Evolutionary conservation across 2,888 invertebrate species (phyloP).

Genomic region (Sarcophaga caerulescens): DNA sequence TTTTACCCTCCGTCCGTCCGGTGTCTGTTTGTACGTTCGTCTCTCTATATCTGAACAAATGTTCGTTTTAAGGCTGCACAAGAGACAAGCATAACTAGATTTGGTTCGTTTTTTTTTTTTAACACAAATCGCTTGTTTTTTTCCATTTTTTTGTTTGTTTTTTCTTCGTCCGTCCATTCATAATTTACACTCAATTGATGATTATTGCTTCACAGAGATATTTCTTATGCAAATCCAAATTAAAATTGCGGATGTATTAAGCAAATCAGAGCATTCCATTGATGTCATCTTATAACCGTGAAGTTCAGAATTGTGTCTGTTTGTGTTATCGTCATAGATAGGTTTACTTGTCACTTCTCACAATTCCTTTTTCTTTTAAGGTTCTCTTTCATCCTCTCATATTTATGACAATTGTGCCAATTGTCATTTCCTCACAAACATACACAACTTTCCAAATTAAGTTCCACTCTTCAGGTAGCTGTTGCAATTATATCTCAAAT

Average conservation of each 20-base stretch:
- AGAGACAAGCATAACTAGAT: conserved; percentile 40
- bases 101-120: conserved; percentile 59
- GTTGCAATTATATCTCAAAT: too few relatives aligned
- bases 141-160: conserved; percentile 6
- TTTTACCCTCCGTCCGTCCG: not conserved
- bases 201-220: conserved; percentile 59
- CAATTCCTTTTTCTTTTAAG: too few relatives aligned
- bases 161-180: conserved; percentile 48
- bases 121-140: conserved; percentile 52
- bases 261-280: not conserved
- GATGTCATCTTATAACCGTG: not conserved
- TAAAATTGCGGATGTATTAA: not conserved
- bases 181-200: conserved; percentile 64
- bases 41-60: conserved; percentile 6
- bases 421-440: too few relatives aligned
- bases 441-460: too few relatives aligned
- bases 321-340: too few relatives aligned
- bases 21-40: not conserved
- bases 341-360: too few relatives aligned
- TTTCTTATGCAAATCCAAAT: conserved; percentile 35
- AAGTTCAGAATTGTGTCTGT: not conserved
- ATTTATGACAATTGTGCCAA: too few relatives aligned
- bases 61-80: conserved; percentile 1
- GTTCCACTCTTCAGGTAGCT: too few relatives aligned
- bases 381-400: too few relatives aligned